Conservation (phyloP, 2,797 vertebrate genomes). For the Scleropages formosus region DNA sequence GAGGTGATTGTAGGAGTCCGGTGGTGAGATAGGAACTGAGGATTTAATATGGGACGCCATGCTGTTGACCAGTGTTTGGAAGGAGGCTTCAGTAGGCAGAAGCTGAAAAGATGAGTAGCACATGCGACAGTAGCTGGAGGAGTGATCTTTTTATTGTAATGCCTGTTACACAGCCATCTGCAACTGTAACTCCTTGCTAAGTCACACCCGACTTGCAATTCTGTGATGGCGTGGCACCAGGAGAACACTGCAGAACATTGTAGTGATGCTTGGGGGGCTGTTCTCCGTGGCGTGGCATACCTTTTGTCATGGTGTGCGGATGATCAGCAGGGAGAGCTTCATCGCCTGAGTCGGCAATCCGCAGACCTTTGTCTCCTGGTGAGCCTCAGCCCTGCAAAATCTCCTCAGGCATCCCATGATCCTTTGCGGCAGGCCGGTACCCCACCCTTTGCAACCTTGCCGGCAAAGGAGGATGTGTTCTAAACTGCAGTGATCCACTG, state of each 20-base stretch:
- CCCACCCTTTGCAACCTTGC: neutral
- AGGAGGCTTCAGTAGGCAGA: neutral
- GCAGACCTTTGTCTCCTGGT: neutral
- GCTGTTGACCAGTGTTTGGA: neutral
- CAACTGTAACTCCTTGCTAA: neutral
- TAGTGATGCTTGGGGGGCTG: neutral
- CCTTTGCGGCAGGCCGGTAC: neutral
- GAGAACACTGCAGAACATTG: neutral
- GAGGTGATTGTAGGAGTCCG: neutral
- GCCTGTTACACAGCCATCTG: too few species aligned
- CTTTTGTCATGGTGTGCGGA: neutral
- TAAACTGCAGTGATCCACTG: neutral
- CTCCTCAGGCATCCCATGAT: constrained; percentile 10
- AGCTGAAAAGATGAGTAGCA: too few species aligned
- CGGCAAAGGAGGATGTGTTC: neutral
- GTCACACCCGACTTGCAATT: neutral
- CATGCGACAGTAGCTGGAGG: too few species aligned
- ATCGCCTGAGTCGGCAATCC: neutral
- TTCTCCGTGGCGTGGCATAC: neutral
- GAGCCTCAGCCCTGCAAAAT: neutral
- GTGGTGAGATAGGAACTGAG: neutral
- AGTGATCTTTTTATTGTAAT: too few species aligned
- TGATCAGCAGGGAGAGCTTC: neutral
- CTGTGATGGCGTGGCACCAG: neutral
- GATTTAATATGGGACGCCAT: neutral